Conservation (phyloP, 2,888 invertebrate species). For the Gymnosoma rotundatum region DNA sequence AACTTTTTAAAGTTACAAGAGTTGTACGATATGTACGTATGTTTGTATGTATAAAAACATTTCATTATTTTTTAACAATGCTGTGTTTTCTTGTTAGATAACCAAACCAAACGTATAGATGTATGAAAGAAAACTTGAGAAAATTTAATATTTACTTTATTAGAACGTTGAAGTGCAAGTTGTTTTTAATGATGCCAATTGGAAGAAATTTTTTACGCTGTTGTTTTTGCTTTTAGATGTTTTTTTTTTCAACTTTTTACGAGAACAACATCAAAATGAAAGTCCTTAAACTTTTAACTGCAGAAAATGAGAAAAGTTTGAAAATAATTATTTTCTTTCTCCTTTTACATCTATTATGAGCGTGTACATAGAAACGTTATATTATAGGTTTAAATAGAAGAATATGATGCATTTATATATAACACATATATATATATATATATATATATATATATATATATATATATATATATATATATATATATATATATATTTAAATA, state of each 20-base stretch:
- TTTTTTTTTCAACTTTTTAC: neutral
- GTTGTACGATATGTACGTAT: too few species aligned
- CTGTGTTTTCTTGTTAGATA: too few species aligned
- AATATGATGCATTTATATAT: neutral
- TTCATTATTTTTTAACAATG: too few species aligned
- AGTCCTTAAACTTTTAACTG: constrained; percentile 48
- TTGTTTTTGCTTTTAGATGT: neutral
- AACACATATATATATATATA: neutral
- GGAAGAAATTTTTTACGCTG: constrained; percentile 40
- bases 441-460: neutral
- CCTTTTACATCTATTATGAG: constrained; percentile 27
- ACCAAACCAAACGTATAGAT: neutral
- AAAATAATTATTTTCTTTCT: constrained; percentile 30
- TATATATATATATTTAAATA: neutral
- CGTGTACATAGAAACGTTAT: neutral
- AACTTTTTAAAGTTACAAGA: constrained; percentile 44
- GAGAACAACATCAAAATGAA: constrained; percentile 30
- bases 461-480: neutral
- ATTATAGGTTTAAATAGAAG: neutral
- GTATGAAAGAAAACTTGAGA: constrained; percentile 35
- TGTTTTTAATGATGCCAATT: constrained; percentile 69
- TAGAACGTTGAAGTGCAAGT: constrained; percentile 67
- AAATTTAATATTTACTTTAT: constrained; percentile 69
- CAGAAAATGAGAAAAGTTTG: constrained; percentile 63
- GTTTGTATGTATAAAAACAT: too few species aligned